These are phyloP conservation scores for Macrosoma leucophasiata DNA, from an alignment of 2,888 invertebrate species.

Conservation along the genomic window DNA sequence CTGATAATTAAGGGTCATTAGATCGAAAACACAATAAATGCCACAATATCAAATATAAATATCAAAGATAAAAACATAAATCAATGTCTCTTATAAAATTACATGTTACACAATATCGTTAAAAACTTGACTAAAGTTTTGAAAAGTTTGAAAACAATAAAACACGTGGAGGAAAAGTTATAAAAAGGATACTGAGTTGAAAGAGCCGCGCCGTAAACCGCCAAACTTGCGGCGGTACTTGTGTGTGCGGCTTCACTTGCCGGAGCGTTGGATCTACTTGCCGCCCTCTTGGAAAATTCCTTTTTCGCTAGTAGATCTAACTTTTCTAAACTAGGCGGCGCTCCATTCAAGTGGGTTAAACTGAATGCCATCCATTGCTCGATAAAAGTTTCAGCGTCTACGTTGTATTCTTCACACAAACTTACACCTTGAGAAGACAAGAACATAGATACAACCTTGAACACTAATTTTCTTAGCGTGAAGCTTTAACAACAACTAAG, in stretches of 20 bases:
- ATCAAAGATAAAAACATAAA: conserved; percentile 12
- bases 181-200: conserved; percentile 64
- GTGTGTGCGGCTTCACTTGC: conserved; percentile 47
- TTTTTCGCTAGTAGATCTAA: conserved; percentile 79
- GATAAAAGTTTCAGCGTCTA: conserved; percentile 81
- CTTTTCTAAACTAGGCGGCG: conserved; percentile 75
- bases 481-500: conserved; percentile 33
- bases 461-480: conserved; percentile 48
- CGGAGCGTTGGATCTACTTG: conserved; percentile 45
- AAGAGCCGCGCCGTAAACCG: conserved; percentile 52
- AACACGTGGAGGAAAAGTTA: conserved; percentile 47
- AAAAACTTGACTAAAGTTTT: conserved; percentile 2
- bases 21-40: conserved; percentile 11
- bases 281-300: conserved; percentile 74
- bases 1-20: conserved; percentile 45
- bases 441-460: conserved; percentile 65
- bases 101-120: not conserved
- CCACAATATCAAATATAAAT: conserved; percentile 6
- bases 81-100: conserved; percentile 6
- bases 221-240: conserved; percentile 56
- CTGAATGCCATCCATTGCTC: conserved; percentile 88
- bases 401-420: conserved; percentile 78
- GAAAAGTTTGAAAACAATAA: conserved; percentile 18
- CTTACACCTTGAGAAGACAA: conserved; percentile 73
- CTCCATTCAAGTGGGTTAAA: conserved; percentile 77